These are phyloP conservation scores for Acipenser ruthenus DNA, from an alignment of 2,797 vertebrate species.

Conservation along the genomic window DNA sequence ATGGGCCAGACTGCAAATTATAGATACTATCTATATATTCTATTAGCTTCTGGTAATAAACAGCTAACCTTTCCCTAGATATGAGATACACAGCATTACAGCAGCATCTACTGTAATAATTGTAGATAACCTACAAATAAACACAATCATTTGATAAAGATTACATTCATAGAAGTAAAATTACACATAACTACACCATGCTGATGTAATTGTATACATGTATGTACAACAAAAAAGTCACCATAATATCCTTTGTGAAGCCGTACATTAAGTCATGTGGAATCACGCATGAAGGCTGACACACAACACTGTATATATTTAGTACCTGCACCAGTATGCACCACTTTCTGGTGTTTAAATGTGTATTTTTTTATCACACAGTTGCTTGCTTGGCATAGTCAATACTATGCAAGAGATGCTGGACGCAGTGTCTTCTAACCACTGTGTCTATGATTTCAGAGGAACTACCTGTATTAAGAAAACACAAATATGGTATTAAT, in stretches of 20 bases:
- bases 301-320: not conserved
- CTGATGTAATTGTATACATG: not conserved
- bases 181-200: slow-evolving; percentile 9
- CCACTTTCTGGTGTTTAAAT: not conserved
- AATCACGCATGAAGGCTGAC: not conserved
- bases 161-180: slow-evolving; percentile 11
- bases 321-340: not conserved
- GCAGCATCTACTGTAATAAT: not conserved
- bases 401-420: not conserved
- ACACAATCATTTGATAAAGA: not conserved
- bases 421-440: not conserved
- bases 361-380: not conserved
- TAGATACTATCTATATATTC: too few relatives aligned
- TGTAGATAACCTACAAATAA: not conserved
- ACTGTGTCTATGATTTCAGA: not conserved
- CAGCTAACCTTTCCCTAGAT: not conserved
- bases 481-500: not conserved
- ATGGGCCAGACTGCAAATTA: too few relatives aligned
- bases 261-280: not conserved
- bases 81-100: not conserved
- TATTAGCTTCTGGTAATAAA: too few relatives aligned
- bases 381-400: not conserved
- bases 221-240: not conserved
- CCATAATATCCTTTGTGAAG: not conserved
- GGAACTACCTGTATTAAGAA: not conserved